These are phyloP conservation scores for Lithobates sylvaticus DNA, from an alignment of 2,797 vertebrate genomes.

Conservation along the genomic window DNA sequence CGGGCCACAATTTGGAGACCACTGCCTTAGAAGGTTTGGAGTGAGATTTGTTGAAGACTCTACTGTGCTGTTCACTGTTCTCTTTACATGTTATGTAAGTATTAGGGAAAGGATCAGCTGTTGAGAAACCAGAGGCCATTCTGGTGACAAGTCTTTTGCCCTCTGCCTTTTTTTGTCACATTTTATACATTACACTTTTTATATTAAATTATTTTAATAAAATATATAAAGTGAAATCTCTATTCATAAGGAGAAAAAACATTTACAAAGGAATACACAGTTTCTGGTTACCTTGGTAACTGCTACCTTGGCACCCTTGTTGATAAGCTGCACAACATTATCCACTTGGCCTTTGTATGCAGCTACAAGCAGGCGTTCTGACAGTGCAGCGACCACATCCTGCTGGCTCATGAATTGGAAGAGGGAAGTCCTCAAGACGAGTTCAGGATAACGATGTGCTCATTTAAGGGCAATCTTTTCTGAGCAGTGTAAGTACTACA, in stretches of 20 bases:
- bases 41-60: no score
- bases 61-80: no score
- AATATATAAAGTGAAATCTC: not conserved
- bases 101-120: not conserved
- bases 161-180: not conserved
- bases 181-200: not conserved
- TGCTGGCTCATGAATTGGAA: conserved; percentile 98
- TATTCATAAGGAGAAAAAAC: not conserved
- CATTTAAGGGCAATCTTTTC: conserved; percentile 68
- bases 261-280: not conserved
- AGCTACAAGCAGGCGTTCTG: conserved; percentile 96
- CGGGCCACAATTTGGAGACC: no score
- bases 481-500: conserved; percentile 60
- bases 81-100: no score
- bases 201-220: not conserved
- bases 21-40: no score
- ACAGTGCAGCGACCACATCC: conserved; percentile 94
- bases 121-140: not conserved
- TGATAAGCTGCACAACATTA: conserved; percentile 99
- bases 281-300: conserved; percentile 93
- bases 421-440: conserved; percentile 72
- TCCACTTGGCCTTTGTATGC: conserved; percentile 96
- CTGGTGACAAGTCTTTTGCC: not conserved
- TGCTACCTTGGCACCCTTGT: conserved; percentile 96
- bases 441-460: conserved; percentile 66